Percentiles rank a stretch among this genome's conserved stretches.
Evolutionary conservation across 2,888 invertebrate genomes (phyloP).

Genomic region (Laothoe populi): DNA sequence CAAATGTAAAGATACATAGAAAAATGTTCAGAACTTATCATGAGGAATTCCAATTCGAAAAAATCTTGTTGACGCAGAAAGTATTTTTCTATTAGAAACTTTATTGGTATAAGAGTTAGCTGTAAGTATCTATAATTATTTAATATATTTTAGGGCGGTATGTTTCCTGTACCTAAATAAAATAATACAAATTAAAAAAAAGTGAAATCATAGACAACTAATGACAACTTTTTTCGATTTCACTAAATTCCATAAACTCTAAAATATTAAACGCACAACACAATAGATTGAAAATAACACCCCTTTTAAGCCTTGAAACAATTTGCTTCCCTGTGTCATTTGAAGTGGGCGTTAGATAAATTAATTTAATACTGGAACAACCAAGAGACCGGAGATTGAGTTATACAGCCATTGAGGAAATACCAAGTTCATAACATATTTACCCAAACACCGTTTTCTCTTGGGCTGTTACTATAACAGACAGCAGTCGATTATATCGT

Average conservation of each 20-base stretch:
- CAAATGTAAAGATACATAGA: no score
- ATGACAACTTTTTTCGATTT: no score
- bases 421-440: constrained; percentile 5
- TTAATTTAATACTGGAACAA: constrained; percentile 4
- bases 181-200: no score
- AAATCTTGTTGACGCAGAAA: no score
- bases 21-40: no score
- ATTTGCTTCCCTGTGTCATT: constrained; percentile 6
- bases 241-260: neutral
- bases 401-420: constrained; percentile 6
- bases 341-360: constrained; percentile 17
- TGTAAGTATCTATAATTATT: no score
- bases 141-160: no score
- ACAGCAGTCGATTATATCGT: neutral
- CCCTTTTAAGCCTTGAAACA: constrained; percentile 3
- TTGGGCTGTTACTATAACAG: neutral
- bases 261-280: constrained; percentile 26
- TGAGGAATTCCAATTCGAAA: no score
- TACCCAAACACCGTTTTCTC: neutral
- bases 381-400: constrained; percentile 13
- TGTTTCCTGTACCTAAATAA: no score
- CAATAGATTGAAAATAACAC: constrained; percentile 35
- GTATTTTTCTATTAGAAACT: no score
- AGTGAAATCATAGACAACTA: no score
- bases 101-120: no score